A percentile compares a stretch with the other conserved stretches of the same genome.
Conservation (phyloP, 2,888 invertebrate species). For the Quadroppia sp. region DNA sequence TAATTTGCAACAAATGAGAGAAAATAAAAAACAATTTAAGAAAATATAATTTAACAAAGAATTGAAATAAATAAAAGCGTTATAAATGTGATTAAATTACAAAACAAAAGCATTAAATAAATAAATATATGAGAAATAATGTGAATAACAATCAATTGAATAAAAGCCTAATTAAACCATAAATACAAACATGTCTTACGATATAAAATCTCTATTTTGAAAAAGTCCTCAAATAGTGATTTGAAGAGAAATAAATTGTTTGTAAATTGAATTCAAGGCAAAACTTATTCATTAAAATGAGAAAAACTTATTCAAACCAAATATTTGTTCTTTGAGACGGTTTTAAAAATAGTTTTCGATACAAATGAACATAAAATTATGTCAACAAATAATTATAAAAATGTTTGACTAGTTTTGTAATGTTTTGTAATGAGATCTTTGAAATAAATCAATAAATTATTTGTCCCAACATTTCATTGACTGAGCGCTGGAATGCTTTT, state of each 20-base stretch:
- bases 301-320: not conserved
- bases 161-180: too few species aligned
- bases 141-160: too few species aligned
- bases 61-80: too few species aligned
- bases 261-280: conserved; percentile 3
- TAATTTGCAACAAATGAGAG: too few species aligned
- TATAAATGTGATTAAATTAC: too few species aligned
- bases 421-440: not conserved
- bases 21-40: too few species aligned
- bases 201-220: too few species aligned
- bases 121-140: too few species aligned
- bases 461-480: not conserved
- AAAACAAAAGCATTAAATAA: too few species aligned
- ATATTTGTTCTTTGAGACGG: not conserved
- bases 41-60: too few species aligned
- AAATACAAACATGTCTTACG: too few species aligned
- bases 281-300: not conserved
- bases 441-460: not conserved
- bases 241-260: not conserved
- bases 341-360: not conserved
- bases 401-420: not conserved
- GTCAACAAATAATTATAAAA: not conserved
- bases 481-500: not conserved
- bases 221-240: not conserved
- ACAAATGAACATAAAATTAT: not conserved